Conservation (phyloP, 2,113 vertebrate genomes). For the Lophotis ruficrista region DNA sequence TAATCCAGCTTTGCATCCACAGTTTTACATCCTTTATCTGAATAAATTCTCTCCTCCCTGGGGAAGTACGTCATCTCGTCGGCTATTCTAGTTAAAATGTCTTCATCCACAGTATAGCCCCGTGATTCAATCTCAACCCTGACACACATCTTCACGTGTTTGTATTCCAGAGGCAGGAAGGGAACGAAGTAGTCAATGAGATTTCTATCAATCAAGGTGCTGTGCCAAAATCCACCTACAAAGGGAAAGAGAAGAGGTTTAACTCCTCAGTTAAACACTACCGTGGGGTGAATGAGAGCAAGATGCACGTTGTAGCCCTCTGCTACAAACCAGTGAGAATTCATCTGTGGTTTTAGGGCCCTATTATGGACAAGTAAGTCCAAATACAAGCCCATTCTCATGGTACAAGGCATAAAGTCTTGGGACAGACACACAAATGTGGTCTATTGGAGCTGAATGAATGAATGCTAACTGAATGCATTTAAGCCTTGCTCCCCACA, state of each 20-base stretch:
- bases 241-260: background rate
- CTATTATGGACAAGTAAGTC: background rate
- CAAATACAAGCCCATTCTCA: background rate
- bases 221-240: slow-evolving; percentile 93
- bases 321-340: background rate
- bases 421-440: background rate
- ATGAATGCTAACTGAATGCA: background rate
- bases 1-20: slow-evolving; percentile 91
- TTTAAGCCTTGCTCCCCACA: background rate
- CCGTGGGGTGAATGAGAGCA: rapidly evolving
- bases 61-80: slow-evolving; percentile 90
- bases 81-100: slow-evolving; percentile 78
- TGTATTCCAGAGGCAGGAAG: slow-evolving; percentile 92
- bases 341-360: background rate
- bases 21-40: slow-evolving; percentile 93
- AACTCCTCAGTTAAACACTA: background rate
- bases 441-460: background rate
- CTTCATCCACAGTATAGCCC: slow-evolving; percentile 39
- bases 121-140: slow-evolving; percentile 80
- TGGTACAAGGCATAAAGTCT: background rate
- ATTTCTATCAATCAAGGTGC: slow-evolving; percentile 90
- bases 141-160: slow-evolving; percentile 88
- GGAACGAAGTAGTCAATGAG: slow-evolving; percentile 95
- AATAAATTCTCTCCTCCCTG: slow-evolving; percentile 86
- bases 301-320: background rate